Percentiles rank a stretch among this genome's conserved stretches.
Evolutionary conservation across 1,140 invertebrate genomes (phyloP).

Genomic region (Acromyrmex echinatior): DNA sequence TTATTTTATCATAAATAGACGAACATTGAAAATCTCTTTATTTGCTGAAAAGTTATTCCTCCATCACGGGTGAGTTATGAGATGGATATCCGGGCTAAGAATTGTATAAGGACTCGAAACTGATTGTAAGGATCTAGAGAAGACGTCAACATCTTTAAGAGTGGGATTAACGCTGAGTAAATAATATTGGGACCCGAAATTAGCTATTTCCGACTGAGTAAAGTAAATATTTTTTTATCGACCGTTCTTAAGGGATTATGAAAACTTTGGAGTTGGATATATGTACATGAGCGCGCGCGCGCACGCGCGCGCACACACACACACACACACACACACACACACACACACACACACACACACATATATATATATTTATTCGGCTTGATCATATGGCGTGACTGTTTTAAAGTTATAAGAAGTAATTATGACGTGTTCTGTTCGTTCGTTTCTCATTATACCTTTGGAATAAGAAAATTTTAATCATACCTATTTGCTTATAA

Average conservation of each 20-base stretch:
- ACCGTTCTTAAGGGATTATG: conserved; percentile 73
- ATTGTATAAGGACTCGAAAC: conserved; percentile 52
- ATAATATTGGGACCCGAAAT: conserved; percentile 71
- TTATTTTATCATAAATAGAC: conserved; percentile 40
- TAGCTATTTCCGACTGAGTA: conserved; percentile 69
- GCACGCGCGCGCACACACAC: too few species aligned
- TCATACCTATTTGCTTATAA: neutral
- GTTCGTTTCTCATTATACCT: neutral
- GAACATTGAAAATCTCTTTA: neutral
- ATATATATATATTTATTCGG: neutral
- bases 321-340: too few species aligned
- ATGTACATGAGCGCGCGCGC: neutral
- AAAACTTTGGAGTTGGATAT: conserved; percentile 56
- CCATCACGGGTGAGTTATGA: conserved; percentile 1
- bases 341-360: too few species aligned
- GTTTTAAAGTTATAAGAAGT: neutral
- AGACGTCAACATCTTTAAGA: conserved; percentile 74
- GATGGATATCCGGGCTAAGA: conserved; percentile 69
- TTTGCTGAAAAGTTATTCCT: conserved; percentile 61
- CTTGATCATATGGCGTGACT: conserved; percentile 5
- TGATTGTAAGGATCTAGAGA: conserved; percentile 58
- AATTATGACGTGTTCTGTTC: neutral
- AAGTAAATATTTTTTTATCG: conserved; percentile 79
- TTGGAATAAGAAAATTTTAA: neutral
- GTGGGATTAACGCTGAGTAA: conserved; percentile 72